Percentiles rank a stretch among this genome's conserved stretches.
These are phyloP conservation scores for Threskiornis aethiopicus DNA, from an alignment of 2,797 vertebrate species.

Conservation along the genomic window DNA sequence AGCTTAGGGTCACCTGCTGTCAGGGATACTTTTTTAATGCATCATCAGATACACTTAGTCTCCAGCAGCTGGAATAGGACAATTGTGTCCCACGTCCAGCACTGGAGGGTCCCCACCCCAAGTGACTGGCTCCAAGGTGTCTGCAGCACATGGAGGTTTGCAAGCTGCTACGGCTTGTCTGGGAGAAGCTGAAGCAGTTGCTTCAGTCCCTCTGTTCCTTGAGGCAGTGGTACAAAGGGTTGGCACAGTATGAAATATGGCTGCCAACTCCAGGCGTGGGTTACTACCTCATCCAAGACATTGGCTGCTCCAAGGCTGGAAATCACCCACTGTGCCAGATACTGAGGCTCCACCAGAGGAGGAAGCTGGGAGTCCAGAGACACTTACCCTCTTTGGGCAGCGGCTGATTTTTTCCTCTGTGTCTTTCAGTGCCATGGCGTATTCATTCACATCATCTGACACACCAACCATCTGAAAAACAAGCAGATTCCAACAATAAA, in stretches of 20 bases:
- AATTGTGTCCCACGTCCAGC: not conserved
- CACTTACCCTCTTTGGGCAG: conserved; percentile 82
- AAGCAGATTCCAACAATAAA: not conserved
- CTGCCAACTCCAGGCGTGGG: not conserved
- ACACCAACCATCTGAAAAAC: conserved; percentile 93
- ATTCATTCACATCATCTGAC: conserved; percentile 95
- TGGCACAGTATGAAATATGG: not conserved
- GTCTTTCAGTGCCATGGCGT: conserved; percentile 92
- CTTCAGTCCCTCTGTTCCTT: not conserved
- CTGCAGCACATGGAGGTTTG: not conserved
- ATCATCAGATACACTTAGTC: not conserved
- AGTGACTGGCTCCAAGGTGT: not conserved
- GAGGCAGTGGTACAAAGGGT: not conserved
- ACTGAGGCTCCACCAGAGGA: not conserved
- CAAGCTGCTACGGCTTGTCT: not conserved
- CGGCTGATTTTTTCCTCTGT: conserved; percentile 94
- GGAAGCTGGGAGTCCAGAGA: not conserved
- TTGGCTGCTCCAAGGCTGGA: not conserved
- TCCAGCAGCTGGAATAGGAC: not conserved
- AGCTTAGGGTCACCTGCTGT: not conserved
- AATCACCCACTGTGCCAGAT: not conserved
- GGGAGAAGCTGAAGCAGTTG: not conserved
- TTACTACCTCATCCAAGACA: not conserved
- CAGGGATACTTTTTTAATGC: not conserved
- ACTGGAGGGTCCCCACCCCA: not conserved